Percentiles rank a stretch among this genome's conserved stretches.
Evolutionary conservation across 2,113 vertebrate genomes (phyloP).

Genomic region (Saccopteryx bilineata): DNA sequence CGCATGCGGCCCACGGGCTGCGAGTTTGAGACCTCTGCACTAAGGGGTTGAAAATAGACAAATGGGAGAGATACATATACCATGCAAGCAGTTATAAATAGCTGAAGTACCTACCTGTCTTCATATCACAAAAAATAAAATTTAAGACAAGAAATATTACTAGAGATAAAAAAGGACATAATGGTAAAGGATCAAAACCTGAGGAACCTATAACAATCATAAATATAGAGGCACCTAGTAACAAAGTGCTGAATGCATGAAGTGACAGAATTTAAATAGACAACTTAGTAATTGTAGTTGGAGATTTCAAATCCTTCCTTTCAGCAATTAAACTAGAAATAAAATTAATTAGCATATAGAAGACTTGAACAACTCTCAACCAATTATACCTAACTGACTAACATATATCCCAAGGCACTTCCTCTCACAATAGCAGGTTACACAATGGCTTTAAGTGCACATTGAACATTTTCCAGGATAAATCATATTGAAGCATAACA

Average conservation of each 20-base stretch:
- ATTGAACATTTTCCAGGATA: not conserved
- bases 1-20: no score
- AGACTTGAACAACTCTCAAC: not conserved
- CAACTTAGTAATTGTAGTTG: not conserved
- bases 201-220: not conserved
- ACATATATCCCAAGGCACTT: not conserved
- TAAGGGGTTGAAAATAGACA: not conserved
- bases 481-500: not conserved
- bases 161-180: not conserved
- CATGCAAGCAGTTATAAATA: not conserved
- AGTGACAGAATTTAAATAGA: not conserved
- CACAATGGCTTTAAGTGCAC: not conserved
- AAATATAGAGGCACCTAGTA: not conserved
- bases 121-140: not conserved
- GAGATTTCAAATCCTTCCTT: not conserved
- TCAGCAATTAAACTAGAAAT: slow-evolving; percentile 29
- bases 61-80: not conserved
- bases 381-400: not conserved
- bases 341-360: not conserved
- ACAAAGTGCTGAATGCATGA: not conserved
- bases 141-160: slow-evolving; percentile 30
- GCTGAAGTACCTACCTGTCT: not conserved
- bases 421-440: not conserved
- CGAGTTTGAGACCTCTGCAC: no score
- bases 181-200: not conserved